Base-by-base conservation (phyloP, 2,888 invertebrate genomes). In the Epirrhoe tristata region DNA sequence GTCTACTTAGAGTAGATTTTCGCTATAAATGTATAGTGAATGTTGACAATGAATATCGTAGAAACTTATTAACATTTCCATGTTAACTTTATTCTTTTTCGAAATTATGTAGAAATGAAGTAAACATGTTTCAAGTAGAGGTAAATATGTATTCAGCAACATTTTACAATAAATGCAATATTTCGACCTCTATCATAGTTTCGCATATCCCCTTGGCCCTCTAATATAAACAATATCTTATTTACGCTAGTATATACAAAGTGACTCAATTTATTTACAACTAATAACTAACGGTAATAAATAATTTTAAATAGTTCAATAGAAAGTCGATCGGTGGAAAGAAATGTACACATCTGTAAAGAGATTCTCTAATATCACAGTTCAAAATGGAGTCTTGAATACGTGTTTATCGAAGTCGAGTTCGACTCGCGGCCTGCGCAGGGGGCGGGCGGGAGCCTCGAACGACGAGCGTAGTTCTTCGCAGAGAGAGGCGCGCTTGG, bases 381-480 rank as follows among this genome's bases (percentile, higher is more conserved):
- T 83, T 91, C 78, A 92, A 77, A 93, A 89, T 76, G 89, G 86
- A 86, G 93, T 92, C 85, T 91, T 92, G 79, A 89, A 88, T 71
- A 85, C 74, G 80, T 89, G 87, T 72, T 81, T 81, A 60, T 88
- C 86, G 69, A 86, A 77, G 74, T 85, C 79, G 54, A 79, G 68
- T 63, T 79, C 80, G 55, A 76, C 55, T 31, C 73, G 71, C 16
- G 75, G 74, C 14, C 68, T 72, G 50, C 60, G 58, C 12, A 50
- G 1, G 16, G 60, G 43, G 2, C 57, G 31, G 2, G 43, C 58
- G 7, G 12, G 17, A 36, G 81, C 68, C 34, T 76, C 81, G 43
- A 63, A 73, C 66, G 75, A 79, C 61, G 71, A 70, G 61, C 52
- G 78, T 0, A 81, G 73, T 24, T 82, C 81, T 50, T 88, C 90